These are phyloP conservation scores for Saiga tatarica DNA, from an alignment of 2,113 vertebrate species.

Conservation along the genomic window DNA sequence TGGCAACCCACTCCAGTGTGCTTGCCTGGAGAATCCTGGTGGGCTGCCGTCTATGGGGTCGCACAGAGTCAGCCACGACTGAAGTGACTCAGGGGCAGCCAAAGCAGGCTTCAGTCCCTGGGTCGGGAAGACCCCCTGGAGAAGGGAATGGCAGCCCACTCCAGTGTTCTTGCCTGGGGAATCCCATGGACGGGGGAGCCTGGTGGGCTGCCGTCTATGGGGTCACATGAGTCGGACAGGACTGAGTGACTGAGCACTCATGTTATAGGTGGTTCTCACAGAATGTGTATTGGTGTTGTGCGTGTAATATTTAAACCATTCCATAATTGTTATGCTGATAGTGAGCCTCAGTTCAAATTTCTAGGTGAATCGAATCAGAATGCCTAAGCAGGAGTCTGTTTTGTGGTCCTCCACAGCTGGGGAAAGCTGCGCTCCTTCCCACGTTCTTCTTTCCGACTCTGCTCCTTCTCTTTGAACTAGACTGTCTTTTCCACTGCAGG, in stretches of 20 bases:
- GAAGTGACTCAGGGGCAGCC: not conserved
- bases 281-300: not conserved
- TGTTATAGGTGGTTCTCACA: not conserved
- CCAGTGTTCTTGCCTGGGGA: not conserved
- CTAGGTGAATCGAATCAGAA: not conserved
- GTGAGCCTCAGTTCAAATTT: not conserved
- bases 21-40: too few relatives aligned
- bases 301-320: not conserved
- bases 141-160: not conserved
- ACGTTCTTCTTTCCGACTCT: not conserved
- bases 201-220: not conserved
- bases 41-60: too few relatives aligned
- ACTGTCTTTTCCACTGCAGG: not conserved
- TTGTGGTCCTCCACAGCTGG: not conserved
- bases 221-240: accelerated
- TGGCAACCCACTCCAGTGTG: too few relatives aligned
- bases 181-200: not conserved
- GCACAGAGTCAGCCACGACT: too few relatives aligned
- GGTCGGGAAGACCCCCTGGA: not conserved
- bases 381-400: not conserved
- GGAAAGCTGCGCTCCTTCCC: not conserved
- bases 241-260: not conserved
- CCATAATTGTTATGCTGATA: not conserved
- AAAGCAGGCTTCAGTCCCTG: not conserved
- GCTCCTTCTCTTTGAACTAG: not conserved